Base-by-base conservation (phyloP, 37 sponge, comb jelly and placozoan species). In the Eunapius fragilis region DNA sequence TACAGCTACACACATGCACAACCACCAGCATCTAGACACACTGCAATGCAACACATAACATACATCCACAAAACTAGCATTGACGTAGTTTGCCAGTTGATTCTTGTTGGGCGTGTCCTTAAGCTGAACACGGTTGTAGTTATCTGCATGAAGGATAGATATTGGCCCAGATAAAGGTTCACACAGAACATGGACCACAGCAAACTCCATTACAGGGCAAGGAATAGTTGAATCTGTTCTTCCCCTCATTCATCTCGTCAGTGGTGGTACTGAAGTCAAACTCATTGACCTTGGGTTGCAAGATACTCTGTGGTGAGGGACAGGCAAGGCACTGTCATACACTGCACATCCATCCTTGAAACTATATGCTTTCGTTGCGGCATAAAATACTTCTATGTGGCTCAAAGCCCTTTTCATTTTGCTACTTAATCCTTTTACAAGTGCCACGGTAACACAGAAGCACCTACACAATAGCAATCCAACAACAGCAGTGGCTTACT, bases 401-500 rank as follows among this genome's bases (percentile, higher is more conserved):
- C n/a, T n/a, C n/a, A n/a, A n/a, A n/a, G n/a, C n/a, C n/a, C n/a
- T n/a, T n/a, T n/a, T n/a, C n/a, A n/a, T n/a, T n/a, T n/a, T n/a
- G n/a, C n/a, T n/a, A n/a, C n/a, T n/a, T n/a, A n/a, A n/a, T n/a
- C n/a, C n/a, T n/a, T n/a, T n/a, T n/a, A n/a, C n/a, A n/a, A n/a
- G n/a, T n/a, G n/a, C n/a, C n/a, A n/a, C n/a, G n/a, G n/a, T n/a
- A n/a, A n/a, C n/a, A n/a, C n/a, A n/a, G n/a, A n/a, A n/a, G n/a
- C n/a, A n/a, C n/a, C n/a, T n/a, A n/a, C n/a, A n/a, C n/a, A n/a
- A n/a, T n/a, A n/a, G n/a, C n/a, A n/a, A n/a, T n/a, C n/a, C n/a
- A n/a, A n/a, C n/a, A n/a, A n/a, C n/a, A n/a, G n/a, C n/a, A n/a
- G 3, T 68, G 22, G 26, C 87, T 85, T 69, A 93, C 94, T 26